Evolutionary conservation across 2,888 invertebrate species (phyloP), one percentile per base, ranked within the genome.

Genomic region (Helicoverpa assulta): DNA sequence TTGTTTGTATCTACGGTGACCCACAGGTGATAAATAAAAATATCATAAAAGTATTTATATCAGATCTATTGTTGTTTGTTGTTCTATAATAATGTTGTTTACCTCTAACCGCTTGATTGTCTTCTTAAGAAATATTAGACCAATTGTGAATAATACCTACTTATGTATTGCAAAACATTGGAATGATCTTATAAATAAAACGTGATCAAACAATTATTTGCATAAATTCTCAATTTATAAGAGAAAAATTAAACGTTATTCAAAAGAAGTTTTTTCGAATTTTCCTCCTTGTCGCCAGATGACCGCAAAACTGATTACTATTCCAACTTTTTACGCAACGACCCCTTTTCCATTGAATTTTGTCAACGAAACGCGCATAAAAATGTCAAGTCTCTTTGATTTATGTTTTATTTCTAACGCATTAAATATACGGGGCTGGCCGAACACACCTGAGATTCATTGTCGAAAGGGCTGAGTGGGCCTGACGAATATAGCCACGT

Each of bases 321-420:
- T 62, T 67, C 43, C 26, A 62, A 73, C 61, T 10, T 53, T 40
- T 55, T 43, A 67, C 52, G 26, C 53, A 73, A 70, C 16, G 47
- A 5, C 19, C 62, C 62, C 43, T 56, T 53, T 60, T 70, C 75
- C 57, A 77, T 72, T 68, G 33, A 64, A 82, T 82, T 65, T 70
- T 77, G 77, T 69, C 68, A 63, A 60, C 70, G 40, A 54, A 77
- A 66, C 77, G 70, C 69, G 77, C 74, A 82, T 82, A 80, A 84
- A 82, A 80, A 71, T 68, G 82, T 80, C 80, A 67, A 54, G 40
- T 51, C 69, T 70, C 62, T 67, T 62, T 77, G 82, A 82, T 82
- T 82, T 82, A 84, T 77, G 67, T 69, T 69, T 55, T 80, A 82
- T 84, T 84, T 82, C 66, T 81, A 82, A 73, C 80, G 63, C 77